A percentile compares a stretch with the other conserved stretches of the same genome.
phyloP scores from a whole-genome alignment of 2,113 vertebrate species.

The rabbit (Oryctolagus cuniculus) region DNA sequence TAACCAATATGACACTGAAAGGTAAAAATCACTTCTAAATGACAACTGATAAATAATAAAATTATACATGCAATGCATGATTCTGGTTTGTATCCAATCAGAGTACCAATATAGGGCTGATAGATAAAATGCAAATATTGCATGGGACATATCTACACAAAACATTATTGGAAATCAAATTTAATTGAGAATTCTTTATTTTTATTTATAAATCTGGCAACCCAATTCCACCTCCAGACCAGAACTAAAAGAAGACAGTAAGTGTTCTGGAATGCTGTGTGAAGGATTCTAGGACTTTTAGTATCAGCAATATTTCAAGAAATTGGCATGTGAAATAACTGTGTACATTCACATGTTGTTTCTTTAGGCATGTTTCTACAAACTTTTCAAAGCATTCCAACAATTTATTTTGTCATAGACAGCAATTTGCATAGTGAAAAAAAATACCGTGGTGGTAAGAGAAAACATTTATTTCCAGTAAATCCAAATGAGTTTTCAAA shows the following conservation, averaged over 20 bases:
- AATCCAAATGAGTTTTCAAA: conserved; percentile 68
- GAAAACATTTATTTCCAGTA: conserved; percentile 64
- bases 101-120: neutral
- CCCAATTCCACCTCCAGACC: neutral
- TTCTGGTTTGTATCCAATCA: conserved; percentile 58
- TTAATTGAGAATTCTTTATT: neutral
- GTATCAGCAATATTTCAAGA: conserved; percentile 59
- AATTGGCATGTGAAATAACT: conserved; percentile 52
- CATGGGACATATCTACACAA: neutral
- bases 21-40: conserved; percentile 61
- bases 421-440: conserved; percentile 53
- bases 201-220: conserved; percentile 27
- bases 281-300: conserved; percentile 47
- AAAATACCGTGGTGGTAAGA: neutral
- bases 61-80: neutral
- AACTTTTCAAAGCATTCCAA: conserved; percentile 68
- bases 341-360: conserved; percentile 45
- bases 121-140: neutral
- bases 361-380: conserved; percentile 62
- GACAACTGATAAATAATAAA: conserved; percentile 59
- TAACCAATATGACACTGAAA: conserved; percentile 56
- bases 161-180: conserved; percentile 40
- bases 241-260: conserved; percentile 44
- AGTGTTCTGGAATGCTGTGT: conserved; percentile 18
- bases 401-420: conserved; percentile 76